Base-by-base conservation (phyloP, 2,797 vertebrate genomes). In the Brotogeris chrysoptera region DNA sequence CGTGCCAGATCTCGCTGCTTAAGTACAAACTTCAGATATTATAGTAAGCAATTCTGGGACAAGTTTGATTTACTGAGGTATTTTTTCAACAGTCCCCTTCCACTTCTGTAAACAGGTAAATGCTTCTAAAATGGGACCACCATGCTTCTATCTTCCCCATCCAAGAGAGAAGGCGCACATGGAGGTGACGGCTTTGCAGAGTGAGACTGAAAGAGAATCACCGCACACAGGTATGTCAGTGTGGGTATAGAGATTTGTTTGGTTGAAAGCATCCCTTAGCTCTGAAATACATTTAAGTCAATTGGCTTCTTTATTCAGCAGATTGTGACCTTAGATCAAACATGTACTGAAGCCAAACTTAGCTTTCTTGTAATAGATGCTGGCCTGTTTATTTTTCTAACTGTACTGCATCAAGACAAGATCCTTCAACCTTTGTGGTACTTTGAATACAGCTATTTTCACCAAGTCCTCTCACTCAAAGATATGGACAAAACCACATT, bases 401-500 rank as follows among this genome's bases (percentile, higher is more conserved):
- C 47, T 71, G 44, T 36, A 1, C 9, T 74, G 23, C 8, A 5
- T 43, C 30, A 34, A 57, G 52, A 34, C 52, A 81, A 73, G 87
- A 30, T n/a, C 59, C 59, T 85, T 47, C 50, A 36, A 60, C 21
- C 28, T 80, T 10, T 21, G 20, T 4, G 19, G 11, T 27, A 50
- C 15, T 77, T 44, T 36, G 30, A 73, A 82, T 80, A 77, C 3
- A 57, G 50, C 2, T 13, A 2, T 77, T 91, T 76, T 23, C 49
- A 81, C 25, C 39, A 43, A 32, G 20, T 21, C 38, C 16, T 49
- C 39, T 71, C 68, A 34, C 5, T 44, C 41, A 27, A 50, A 77
- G 39, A 18, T 18, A 38, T 0, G 0, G 21, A 43, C 80, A 65
- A n/a, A 0, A 8, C 52, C 68, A 19, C 9, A 39, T 65, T 50